phyloP scores from a whole-genome alignment of 2,888 invertebrate species.

The Stenurella melanura region DNA sequence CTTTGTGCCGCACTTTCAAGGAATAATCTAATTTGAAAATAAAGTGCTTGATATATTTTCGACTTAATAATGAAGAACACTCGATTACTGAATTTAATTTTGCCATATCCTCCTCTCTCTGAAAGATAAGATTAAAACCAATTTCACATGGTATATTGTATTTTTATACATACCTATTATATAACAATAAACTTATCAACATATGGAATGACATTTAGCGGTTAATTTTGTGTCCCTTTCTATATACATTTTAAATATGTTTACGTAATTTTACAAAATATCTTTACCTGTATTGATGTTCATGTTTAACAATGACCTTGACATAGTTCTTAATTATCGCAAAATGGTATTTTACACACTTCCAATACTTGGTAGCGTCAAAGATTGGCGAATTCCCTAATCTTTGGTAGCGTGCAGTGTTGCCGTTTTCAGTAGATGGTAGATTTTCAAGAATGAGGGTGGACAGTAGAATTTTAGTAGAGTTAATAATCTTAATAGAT shows the following conservation, averaged over 20 bases:
- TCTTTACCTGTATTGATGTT: conserved; percentile 11
- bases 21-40: conserved; percentile 30
- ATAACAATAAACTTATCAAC: not conserved
- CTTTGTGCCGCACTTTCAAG: conserved; percentile 44
- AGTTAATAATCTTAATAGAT: too few relatives aligned
- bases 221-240: conserved; percentile 12
- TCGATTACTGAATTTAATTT: conserved; percentile 19
- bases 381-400: too few relatives aligned
- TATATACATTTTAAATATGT: conserved; percentile 12
- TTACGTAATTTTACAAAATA: conserved; percentile 42
- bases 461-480: too few relatives aligned
- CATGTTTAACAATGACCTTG: not conserved
- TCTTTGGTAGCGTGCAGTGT: too few relatives aligned
- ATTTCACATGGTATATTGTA: not conserved
- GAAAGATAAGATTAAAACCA: not conserved
- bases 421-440: too few relatives aligned
- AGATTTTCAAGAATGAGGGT: too few relatives aligned
- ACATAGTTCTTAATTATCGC: too few relatives aligned
- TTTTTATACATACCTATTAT: conserved; percentile 7
- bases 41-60: conserved; percentile 12
- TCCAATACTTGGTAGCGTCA: not conserved
- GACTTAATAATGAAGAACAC: conserved; percentile 9
- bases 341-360: not conserved
- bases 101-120: conserved; percentile 19
- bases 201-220: not conserved